Evolutionary conservation across 2,888 invertebrate species (phyloP).

Genomic region (Patella depressa): DNA sequence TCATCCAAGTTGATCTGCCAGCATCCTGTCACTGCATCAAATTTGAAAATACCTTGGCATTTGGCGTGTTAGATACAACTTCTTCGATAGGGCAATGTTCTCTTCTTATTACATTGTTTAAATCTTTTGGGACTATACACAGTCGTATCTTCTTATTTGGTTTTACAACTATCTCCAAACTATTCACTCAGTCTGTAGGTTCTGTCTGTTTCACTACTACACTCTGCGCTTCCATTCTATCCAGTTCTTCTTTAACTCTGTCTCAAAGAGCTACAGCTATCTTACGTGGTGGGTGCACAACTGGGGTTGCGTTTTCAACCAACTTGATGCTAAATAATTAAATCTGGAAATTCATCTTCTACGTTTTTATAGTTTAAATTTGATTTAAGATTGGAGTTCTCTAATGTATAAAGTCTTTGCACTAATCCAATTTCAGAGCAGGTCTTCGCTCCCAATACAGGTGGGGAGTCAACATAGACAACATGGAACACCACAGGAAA

Average conservation of each 20-base stretch:
- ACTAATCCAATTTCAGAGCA: too few relatives aligned
- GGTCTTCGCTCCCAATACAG: too few relatives aligned
- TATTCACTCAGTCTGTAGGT: constrained; percentile 42
- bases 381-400: too few relatives aligned
- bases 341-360: too few relatives aligned
- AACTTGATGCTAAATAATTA: constrained; percentile 23
- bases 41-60: constrained; percentile 28
- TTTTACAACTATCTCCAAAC: constrained; percentile 39
- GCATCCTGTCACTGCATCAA: constrained; percentile 34
- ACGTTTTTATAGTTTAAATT: too few relatives aligned
- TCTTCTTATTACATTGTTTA: constrained; percentile 36
- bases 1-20: constrained; percentile 5
- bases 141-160: constrained; percentile 20
- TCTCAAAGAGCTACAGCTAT: constrained; percentile 35
- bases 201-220: constrained; percentile 36
- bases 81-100: constrained; percentile 35
- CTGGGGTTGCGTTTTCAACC: constrained; percentile 31
- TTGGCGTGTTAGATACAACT: constrained; percentile 21
- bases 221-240: constrained; percentile 29
- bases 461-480: too few relatives aligned
- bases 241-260: constrained; percentile 35
- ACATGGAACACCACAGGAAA: too few relatives aligned
- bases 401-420: too few relatives aligned
- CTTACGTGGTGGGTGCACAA: constrained; percentile 36
- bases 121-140: constrained; percentile 44